Evolutionary conservation across 2,113 vertebrate genomes (phyloP), one percentile per base, ranked within the genome.

Genomic region (Psilopogon haemacephalus): DNA sequence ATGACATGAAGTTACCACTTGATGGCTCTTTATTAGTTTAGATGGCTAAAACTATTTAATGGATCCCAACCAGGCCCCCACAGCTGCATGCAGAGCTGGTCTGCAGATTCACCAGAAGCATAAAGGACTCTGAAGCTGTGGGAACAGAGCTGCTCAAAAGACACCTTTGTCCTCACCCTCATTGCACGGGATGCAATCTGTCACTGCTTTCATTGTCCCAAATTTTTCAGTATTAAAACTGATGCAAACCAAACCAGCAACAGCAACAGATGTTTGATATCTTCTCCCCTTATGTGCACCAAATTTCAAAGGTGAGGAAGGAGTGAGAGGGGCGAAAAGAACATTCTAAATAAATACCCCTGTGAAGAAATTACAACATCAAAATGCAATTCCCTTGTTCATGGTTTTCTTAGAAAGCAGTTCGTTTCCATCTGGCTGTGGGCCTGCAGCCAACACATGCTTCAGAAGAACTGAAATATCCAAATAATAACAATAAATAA

Each of bases 401-500:
- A 15, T 88, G 87, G 96, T 97, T 97, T 98, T 96, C 97, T 97
- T 98, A 97, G 97, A 97, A 97, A 97, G 96, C 95, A 93, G 91
- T 89, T 97, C 85, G 73, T 59, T 96, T 97, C 87, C 95, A 90
- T 95, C 89, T 96, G 86, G 76, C 83, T 62, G 77, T 85, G 95
- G 97, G 96, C 96, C 90, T 80, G 86, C 87, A 96, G 96, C 96
- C 97, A 98, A 86, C 0, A 4, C 69, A 92, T 93, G 55, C 92
- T 95, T 93, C 92, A 95, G 93, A 97, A 91, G 80, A 95, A 88
- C 54, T 15, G 28, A 95, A 93, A 95, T 67, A 96, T 97, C 94
- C 70, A 97, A 95, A 93, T 60, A 82, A 4, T 23, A 50, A 82
- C 84, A 74, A 89, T 76, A 73, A 75, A 90, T 69, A 90, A 87